A percentile compares a stretch with the other conserved stretches of the same genome.
Evolutionary conservation across 1,140 invertebrate species (phyloP).

Genomic region (Drosophila tani): DNA sequence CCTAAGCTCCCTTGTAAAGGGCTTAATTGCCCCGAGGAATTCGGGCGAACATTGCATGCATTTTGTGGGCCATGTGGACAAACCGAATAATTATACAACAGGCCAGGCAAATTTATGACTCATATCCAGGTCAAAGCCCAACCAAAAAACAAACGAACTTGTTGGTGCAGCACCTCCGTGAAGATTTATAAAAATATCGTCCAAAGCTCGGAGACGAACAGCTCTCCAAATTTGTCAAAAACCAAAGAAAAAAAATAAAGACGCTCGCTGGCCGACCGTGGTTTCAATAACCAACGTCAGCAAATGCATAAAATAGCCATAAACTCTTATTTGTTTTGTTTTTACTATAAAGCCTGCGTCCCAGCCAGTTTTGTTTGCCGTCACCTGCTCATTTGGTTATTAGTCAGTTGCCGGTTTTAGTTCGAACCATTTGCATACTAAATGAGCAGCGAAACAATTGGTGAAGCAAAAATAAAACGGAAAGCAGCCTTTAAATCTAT

Average conservation of each 20-base stretch:
- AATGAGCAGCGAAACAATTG: slow-evolving; percentile 42
- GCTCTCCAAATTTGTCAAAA: slow-evolving; percentile 54
- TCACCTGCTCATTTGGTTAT: slow-evolving; percentile 40
- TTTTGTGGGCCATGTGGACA: slow-evolving; percentile 39
- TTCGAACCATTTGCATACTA: slow-evolving; percentile 52
- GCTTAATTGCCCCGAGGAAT: slow-evolving; percentile 41
- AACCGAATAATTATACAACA: slow-evolving; percentile 36
- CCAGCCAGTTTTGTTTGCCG: slow-evolving; percentile 46
- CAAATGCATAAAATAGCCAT: slow-evolving; percentile 73
- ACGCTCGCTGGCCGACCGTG: not conserved
- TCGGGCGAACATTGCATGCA: slow-evolving; percentile 31
- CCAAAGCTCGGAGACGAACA: slow-evolving; percentile 28
- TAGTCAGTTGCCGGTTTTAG: slow-evolving; percentile 47
- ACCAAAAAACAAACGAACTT: slow-evolving; percentile 28
- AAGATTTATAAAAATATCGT: slow-evolving; percentile 41
- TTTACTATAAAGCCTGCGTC: slow-evolving; percentile 39
- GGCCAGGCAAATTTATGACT: slow-evolving; percentile 35
- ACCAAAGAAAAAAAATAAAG: slow-evolving; percentile 19
- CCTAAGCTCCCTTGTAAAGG: slow-evolving; percentile 26
- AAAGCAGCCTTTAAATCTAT: slow-evolving; percentile 9
- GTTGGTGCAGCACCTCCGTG: slow-evolving; percentile 29
- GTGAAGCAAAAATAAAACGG: not conserved
- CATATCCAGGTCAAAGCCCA: slow-evolving; percentile 43
- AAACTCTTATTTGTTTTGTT: slow-evolving; percentile 46
- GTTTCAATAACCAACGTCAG: slow-evolving; percentile 53